Evolutionary conservation across 2,797 vertebrate genomes (phyloP), one percentile per base, ranked within the genome.

Genomic region (Eurystomus glaucurus): DNA sequence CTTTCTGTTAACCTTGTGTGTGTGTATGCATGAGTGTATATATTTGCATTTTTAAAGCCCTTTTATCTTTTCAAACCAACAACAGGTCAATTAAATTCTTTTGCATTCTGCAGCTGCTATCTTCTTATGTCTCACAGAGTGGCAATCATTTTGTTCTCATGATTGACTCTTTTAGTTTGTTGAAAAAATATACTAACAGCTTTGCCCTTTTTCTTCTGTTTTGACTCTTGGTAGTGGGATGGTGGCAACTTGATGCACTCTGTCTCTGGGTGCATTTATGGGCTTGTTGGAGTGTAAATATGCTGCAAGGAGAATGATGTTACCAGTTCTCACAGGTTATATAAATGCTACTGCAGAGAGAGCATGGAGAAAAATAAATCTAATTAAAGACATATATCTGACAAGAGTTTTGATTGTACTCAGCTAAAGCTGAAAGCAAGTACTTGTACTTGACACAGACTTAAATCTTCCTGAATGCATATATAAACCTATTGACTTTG

Each of bases 401-500:
- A 90, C 82, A 90, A 91, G 70, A 70, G 65, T 89, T 88, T 91
- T 94, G 79, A 93, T 86, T 95, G 65, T 78, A 71, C 86, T 89
- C 76, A 79, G 82, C 43, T 95, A 82, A 84, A 91, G 70, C 35
- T 88, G 85, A 87, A 86, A 88, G 74, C 55, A 87, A 92, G 55
- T 65, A 74, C 72, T 86, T 79, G 72, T 43, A 58, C 84, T 84
- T 31, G 72, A 95, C 84, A 70, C 9, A 18, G 77, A 39, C 58
- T 95, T 92, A 90, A 78, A 85, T 94, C 74, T 94, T 88, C 54
- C 69, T 88, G 91, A 88, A 69, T 84, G 50, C 43, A 16, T 90
- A 50, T 19, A 71, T 80, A 94, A 94, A 85, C 83, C 72, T 93
- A 61, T 12, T 46, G 88, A 88, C 39, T 95, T 72, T 70, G 71